Conservation (phyloP, 1,140 invertebrate genomes). For the Drosophila saltans region DNA sequence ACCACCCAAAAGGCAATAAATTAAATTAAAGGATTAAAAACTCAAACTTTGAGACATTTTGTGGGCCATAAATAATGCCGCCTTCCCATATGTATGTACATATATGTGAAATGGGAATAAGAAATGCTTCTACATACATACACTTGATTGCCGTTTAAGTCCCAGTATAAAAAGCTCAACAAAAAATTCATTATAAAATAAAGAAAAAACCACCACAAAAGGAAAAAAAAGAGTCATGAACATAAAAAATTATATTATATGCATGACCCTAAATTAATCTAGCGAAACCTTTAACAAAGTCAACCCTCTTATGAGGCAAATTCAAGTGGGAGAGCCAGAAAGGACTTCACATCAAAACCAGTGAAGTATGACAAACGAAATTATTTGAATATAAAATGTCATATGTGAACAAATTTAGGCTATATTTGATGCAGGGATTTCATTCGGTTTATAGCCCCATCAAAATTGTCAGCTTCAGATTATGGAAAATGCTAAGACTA, state of each 20-base stretch:
- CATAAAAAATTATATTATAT: constrained; percentile 80
- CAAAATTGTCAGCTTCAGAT: constrained; percentile 2
- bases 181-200: constrained; percentile 5
- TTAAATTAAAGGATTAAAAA: constrained; percentile 60
- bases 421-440: constrained; percentile 26
- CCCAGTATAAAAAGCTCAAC: background rate
- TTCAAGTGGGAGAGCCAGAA: background rate
- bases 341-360: constrained; percentile 67
- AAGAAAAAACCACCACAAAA: constrained; percentile 12
- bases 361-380: constrained; percentile 72
- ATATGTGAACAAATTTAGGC: constrained; percentile 72
- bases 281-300: constrained; percentile 70
- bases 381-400: constrained; percentile 78
- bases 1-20: constrained; percentile 55
- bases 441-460: constrained; percentile 12
- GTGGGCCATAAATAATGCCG: constrained; percentile 62
- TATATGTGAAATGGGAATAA: background rate
- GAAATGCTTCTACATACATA: constrained; percentile 48
- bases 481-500: background rate
- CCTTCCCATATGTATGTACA: constrained; percentile 34
- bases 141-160: constrained; percentile 55
- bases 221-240: constrained; percentile 4
- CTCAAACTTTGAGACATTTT: constrained; percentile 42
- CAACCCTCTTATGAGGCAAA: constrained; percentile 21
- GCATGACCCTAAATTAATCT: constrained; percentile 82